phyloP scores from a whole-genome alignment of 1,140 invertebrate genomes.

The Dryas iulia region DNA sequence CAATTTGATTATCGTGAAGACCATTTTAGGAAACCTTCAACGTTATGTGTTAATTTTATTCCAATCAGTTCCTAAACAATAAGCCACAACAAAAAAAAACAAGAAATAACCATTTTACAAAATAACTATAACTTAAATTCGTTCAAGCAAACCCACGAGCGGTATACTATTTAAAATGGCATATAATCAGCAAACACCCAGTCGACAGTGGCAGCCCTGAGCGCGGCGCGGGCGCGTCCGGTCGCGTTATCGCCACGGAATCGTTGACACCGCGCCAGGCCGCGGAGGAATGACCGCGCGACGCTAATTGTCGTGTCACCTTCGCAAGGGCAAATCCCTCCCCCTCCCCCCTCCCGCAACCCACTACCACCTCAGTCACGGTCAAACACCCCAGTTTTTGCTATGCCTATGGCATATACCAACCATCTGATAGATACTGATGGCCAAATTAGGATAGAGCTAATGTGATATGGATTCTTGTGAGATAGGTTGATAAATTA shows the following conservation, averaged over 20 bases:
- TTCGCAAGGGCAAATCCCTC: conserved; percentile 62
- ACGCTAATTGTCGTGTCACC: conserved; percentile 72
- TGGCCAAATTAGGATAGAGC: conserved; percentile 4
- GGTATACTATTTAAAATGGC: too few species aligned
- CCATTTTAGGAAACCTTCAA: too few species aligned
- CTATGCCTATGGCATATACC: conserved; percentile 18
- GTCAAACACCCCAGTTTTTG: conserved; percentile 54
- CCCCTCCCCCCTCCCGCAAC: conserved; percentile 25
- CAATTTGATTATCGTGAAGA: too few species aligned
- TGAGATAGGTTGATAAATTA: too few species aligned
- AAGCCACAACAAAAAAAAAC: too few species aligned
- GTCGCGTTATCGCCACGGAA: conserved; percentile 66
- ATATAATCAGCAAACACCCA: too few species aligned
- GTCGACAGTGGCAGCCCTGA: conserved; percentile 8
- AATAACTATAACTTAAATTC: too few species aligned
- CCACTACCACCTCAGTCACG: conserved; percentile 35
- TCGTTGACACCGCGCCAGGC: conserved; percentile 72
- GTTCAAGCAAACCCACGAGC: too few species aligned
- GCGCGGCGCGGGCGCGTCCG: conserved; percentile 44
- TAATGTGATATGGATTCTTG: too few species aligned
- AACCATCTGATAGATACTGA: not conserved
- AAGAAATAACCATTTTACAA: too few species aligned
- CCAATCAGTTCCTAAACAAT: too few species aligned
- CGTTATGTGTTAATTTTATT: too few species aligned
- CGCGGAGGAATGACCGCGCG: conserved; percentile 62